phyloP scores from a whole-genome alignment of 2,888 invertebrate species.

The Idaea straminata region DNA sequence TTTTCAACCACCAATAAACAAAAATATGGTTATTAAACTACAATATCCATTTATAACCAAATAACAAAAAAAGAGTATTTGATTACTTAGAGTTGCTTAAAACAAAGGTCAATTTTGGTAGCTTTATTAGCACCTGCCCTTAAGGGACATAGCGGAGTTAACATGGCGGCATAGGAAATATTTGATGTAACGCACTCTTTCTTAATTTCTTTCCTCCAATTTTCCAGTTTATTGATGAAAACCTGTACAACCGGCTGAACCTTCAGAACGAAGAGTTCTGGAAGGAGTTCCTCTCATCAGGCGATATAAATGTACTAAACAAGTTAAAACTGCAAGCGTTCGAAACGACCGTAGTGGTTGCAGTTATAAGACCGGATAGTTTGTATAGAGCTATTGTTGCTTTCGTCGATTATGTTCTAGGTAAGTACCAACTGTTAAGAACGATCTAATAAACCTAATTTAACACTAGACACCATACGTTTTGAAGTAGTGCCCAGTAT shows the following conservation, averaged over 20 bases:
- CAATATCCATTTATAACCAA: too few relatives aligned
- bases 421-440: conserved; percentile 45
- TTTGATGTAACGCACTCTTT: neutral
- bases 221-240: conserved; percentile 78
- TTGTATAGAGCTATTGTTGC: conserved; percentile 87
- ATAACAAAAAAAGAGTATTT: too few relatives aligned
- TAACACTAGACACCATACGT: too few relatives aligned
- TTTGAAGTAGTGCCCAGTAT: too few relatives aligned
- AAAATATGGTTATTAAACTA: too few relatives aligned
- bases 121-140: too few relatives aligned
- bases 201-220: conserved; percentile 8
- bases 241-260: conserved; percentile 81
- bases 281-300: conserved; percentile 83
- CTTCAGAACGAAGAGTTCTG: conserved; percentile 83
- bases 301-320: conserved; percentile 83
- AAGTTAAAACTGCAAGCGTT: conserved; percentile 83
- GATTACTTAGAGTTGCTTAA: too few relatives aligned
- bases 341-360: conserved; percentile 89
- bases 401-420: conserved; percentile 85
- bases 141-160: neutral
- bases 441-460: too few relatives aligned
- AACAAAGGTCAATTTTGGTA: too few relatives aligned
- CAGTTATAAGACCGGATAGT: conserved; percentile 91
- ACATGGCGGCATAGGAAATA: neutral
- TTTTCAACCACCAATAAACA: too few relatives aligned